phyloP scores from a whole-genome alignment of 2,888 invertebrate species.

The Scaptomyza parva region DNA sequence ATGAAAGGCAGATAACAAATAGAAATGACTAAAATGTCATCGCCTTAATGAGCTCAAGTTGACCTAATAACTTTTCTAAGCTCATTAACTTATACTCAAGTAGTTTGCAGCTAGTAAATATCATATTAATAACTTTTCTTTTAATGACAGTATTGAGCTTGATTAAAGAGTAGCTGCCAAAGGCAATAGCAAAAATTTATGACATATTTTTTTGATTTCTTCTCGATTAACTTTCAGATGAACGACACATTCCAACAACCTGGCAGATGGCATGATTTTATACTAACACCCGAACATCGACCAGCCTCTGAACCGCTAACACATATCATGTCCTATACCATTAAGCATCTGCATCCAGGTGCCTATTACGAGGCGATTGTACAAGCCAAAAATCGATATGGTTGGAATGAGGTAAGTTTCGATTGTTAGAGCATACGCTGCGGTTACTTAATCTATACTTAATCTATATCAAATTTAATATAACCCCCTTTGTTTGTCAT shows the following conservation, averaged over 20 bases:
- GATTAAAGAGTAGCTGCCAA: conserved; percentile 23
- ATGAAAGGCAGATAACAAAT: too few species aligned
- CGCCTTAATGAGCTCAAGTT: neutral
- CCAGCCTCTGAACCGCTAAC: conserved; percentile 85
- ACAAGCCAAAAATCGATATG: conserved; percentile 90
- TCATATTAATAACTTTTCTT: too few species aligned
- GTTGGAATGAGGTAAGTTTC: conserved; percentile 89
- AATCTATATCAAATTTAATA: conserved; percentile 54
- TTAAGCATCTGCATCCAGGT: conserved; percentile 88
- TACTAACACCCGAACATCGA: conserved; percentile 84
- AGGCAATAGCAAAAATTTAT: conserved; percentile 32
- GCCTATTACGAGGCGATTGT: conserved; percentile 91
- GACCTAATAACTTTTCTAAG: neutral
- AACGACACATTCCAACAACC: conserved; percentile 90
- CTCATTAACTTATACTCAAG: neutral
- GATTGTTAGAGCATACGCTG: neutral
- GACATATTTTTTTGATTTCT: conserved; percentile 25
- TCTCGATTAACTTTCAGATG: conserved; percentile 85
- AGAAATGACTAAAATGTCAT: too few species aligned
- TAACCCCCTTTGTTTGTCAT: neutral
- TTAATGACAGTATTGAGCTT: conserved; percentile 26
- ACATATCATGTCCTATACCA: conserved; percentile 88
- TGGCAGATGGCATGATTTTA: conserved; percentile 89
- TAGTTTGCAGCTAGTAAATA: neutral
- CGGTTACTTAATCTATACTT: conserved; percentile 65